Evolutionary conservation across 2,797 vertebrate species (phyloP).

Genomic region (Ficedula albicollis): DNA sequence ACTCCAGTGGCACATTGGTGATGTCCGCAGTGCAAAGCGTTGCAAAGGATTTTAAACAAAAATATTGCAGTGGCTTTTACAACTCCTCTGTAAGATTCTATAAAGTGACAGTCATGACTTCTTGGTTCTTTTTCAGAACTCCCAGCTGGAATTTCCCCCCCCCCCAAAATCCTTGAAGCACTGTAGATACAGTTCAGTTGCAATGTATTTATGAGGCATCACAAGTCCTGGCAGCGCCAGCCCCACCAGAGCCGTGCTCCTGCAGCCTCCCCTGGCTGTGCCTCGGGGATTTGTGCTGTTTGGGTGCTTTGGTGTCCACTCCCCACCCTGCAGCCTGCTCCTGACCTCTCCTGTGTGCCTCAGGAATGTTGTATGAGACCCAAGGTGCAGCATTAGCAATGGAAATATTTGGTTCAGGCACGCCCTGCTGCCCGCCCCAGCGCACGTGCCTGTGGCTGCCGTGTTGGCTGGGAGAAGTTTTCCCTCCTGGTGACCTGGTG

Average conservation of each 20-base stretch:
- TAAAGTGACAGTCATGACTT: neutral
- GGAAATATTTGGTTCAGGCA: neutral
- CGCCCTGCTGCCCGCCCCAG: neutral
- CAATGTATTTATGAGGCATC: neutral
- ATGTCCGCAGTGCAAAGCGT: fast-evolving
- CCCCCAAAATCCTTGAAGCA: neutral
- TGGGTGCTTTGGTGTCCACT: neutral
- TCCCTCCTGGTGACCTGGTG: neutral
- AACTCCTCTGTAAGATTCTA: neutral
- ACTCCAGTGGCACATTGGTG: fast-evolving
- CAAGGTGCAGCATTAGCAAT: neutral
- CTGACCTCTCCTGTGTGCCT: neutral
- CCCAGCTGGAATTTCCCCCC: neutral
- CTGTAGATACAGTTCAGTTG: fast-evolving
- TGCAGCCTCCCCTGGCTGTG: neutral
- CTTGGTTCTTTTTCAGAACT: neutral
- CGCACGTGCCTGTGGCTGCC: fast-evolving
- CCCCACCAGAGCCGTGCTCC: neutral
- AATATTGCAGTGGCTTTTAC: neutral
- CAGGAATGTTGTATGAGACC: neutral
- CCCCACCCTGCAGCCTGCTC: neutral
- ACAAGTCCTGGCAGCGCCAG: fast-evolving
- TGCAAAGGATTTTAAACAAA: neutral
- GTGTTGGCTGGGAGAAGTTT: neutral
- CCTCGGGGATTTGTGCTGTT: neutral